Conservation (phyloP, 2,113 vertebrate species). For the Sakesphorus luctuosus region DNA sequence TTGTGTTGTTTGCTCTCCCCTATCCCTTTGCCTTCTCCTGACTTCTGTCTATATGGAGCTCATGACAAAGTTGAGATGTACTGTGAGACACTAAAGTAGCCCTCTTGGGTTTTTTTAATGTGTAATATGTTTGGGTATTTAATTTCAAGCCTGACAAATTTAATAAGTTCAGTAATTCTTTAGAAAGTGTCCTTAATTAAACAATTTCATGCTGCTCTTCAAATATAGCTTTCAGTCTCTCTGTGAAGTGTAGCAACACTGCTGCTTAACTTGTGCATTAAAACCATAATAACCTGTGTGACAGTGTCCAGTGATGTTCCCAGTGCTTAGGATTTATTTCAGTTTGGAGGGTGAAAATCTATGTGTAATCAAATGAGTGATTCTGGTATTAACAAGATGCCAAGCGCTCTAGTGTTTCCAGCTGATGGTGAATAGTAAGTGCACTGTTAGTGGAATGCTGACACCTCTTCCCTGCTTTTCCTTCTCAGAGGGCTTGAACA, state of each 20-base stretch:
- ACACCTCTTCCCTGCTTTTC: neutral
- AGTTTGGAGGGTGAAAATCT: constrained; percentile 3
- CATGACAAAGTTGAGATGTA: neutral
- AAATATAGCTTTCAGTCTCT: neutral
- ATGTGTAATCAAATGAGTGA: constrained; percentile 23
- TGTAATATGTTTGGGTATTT: constrained; percentile 37
- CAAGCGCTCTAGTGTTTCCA: neutral
- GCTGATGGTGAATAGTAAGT: neutral
- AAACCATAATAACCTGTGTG: neutral
- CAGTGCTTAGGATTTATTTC: constrained; percentile 15
- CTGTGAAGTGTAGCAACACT: neutral
- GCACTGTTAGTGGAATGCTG: neutral
- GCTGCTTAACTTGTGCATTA: neutral
- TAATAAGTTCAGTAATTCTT: constrained; percentile 54
- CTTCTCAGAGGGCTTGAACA: neutral
- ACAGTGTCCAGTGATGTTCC: neutral
- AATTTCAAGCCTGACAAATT: constrained; percentile 55
- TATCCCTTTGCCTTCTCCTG: neutral
- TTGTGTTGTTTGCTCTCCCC: neutral
- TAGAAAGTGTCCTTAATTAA: constrained; percentile 19
- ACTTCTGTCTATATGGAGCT: neutral
- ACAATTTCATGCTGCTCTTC: constrained; percentile 4
- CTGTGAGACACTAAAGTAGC: neutral
- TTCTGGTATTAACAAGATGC: constrained; percentile 19
- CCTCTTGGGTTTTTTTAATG: neutral